These are phyloP conservation scores for Adelognathus sp. DNA, from an alignment of 2,888 invertebrate genomes.

Conservation along the genomic window DNA sequence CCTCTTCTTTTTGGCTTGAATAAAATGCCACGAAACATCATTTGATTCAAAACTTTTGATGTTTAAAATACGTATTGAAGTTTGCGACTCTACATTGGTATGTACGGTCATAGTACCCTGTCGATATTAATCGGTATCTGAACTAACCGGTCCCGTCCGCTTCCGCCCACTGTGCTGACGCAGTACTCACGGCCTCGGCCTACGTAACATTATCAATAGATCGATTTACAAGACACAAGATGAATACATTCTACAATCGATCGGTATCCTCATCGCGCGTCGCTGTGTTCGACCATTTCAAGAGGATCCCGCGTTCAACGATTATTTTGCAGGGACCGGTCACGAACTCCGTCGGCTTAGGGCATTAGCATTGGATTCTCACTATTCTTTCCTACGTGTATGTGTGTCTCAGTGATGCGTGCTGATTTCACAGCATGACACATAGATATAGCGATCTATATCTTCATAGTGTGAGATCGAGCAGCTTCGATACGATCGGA, in stretches of 20 bases:
- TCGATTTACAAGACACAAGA: not conserved
- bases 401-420: conserved; percentile 11
- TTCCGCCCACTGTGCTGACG: not conserved
- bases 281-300: no score
- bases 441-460: not conserved
- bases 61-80: not conserved
- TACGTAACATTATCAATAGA: not conserved
- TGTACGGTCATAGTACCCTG: not conserved
- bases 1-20: no score
- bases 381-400: conserved; percentile 6
- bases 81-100: not conserved
- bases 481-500: conserved; percentile 41
- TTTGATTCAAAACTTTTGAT: not conserved
- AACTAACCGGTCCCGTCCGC: conserved; percentile 36
- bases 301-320: not conserved
- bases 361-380: conserved; percentile 34
- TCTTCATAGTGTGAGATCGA: not conserved
- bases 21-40: no score
- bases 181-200: not conserved
- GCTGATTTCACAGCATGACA: conserved; percentile 8
- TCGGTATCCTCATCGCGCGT: not conserved
- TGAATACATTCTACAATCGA: not conserved
- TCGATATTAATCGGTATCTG: not conserved
- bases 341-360: conserved; percentile 1
- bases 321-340: conserved; percentile 1